phyloP scores from a whole-genome alignment of 2,113 vertebrate species.

The Scomber colias region DNA sequence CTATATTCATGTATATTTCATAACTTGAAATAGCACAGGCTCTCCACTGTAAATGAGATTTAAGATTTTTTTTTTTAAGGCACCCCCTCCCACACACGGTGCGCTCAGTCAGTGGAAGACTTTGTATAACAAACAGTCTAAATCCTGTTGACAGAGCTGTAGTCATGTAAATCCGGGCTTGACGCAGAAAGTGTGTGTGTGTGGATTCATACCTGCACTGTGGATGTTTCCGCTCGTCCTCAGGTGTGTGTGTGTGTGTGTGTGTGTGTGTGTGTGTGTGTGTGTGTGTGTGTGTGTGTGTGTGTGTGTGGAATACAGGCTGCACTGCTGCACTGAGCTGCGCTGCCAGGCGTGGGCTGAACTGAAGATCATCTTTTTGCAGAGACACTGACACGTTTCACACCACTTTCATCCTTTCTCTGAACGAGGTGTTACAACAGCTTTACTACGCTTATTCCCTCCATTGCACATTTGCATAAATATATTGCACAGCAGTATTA shows the following conservation, averaged over 20 bases:
- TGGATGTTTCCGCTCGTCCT: conserved; percentile 9
- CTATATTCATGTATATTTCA: background rate
- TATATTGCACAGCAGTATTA: too few species aligned
- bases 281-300: conserved; percentile 9
- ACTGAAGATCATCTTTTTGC: conserved; percentile 14
- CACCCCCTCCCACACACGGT: background rate
- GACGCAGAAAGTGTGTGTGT: conserved; percentile 10
- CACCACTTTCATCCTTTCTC: conserved; percentile 17
- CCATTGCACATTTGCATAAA: too few species aligned
- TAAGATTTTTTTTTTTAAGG: background rate
- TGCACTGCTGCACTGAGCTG: conserved; percentile 4
- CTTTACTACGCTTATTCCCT: conserved; percentile 4
- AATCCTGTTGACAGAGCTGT: conserved; percentile 27
- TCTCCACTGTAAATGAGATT: background rate
- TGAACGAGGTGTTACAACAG: background rate
- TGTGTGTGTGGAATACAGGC: conserved; percentile 13
- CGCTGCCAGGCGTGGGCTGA: conserved; percentile 41
- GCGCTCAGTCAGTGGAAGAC: background rate
- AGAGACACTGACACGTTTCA: conserved; percentile 24
- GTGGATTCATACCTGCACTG: conserved; percentile 3
- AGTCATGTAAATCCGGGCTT: conserved; percentile 10
- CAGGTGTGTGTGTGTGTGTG: conserved; percentile 12
- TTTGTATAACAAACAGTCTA: conserved; percentile 17
- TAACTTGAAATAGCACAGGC: conserved; percentile 3
- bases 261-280: conserved; percentile 12